Conservation (phyloP, 2,888 invertebrate species). For the Drosophila acutilabella region DNA sequence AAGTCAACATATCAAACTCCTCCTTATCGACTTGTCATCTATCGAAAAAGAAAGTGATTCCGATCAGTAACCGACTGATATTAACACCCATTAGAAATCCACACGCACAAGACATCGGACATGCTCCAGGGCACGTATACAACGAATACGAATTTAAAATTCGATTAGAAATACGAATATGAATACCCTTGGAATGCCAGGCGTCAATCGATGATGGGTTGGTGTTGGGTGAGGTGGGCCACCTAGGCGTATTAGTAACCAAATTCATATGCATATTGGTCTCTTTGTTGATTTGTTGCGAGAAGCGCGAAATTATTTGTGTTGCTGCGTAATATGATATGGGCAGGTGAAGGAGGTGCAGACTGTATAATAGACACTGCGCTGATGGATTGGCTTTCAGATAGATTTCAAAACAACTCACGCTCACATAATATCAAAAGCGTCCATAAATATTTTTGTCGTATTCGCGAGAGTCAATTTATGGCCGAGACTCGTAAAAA, state of each 20-base stretch:
- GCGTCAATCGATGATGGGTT: constrained; percentile 7
- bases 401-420: constrained; percentile 72
- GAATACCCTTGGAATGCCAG: constrained; percentile 40
- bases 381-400: constrained; percentile 41
- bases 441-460: constrained; percentile 81
- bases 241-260: constrained; percentile 59
- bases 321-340: constrained; percentile 61
- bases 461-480: constrained; percentile 58
- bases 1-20: background rate
- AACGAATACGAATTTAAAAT: constrained; percentile 5
- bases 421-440: constrained; percentile 64
- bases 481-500: constrained; percentile 75
- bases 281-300: constrained; percentile 21
- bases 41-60: constrained; percentile 56
- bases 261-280: constrained; percentile 63
- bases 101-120: constrained; percentile 38
- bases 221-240: constrained; percentile 24
- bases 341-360: constrained; percentile 4
- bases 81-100: constrained; percentile 42
- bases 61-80: background rate
- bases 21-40: background rate
- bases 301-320: constrained; percentile 59
- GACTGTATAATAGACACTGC: constrained; percentile 1
- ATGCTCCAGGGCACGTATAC: constrained; percentile 58
- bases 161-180: constrained; percentile 8